Evolutionary conservation across 2,888 invertebrate species (phyloP).

Genomic region (Noctua janthe): DNA sequence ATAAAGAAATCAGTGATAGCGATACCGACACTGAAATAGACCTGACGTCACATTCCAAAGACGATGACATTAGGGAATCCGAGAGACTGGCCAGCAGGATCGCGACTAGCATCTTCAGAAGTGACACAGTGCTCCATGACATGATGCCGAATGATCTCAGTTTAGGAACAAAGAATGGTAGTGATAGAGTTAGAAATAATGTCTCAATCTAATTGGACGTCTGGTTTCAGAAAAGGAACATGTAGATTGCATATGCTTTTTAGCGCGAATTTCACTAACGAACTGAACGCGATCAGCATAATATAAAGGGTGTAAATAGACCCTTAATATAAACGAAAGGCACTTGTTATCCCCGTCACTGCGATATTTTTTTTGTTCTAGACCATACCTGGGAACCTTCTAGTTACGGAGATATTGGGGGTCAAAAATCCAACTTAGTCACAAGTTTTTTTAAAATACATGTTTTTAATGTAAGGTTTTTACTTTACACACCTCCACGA

Average conservation of each 20-base stretch:
- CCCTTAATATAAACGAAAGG: no score
- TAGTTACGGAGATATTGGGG: no score
- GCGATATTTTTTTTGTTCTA: no score
- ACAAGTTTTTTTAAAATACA: no score
- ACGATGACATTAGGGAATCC: slow-evolving; percentile 86
- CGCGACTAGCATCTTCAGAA: slow-evolving; percentile 86
- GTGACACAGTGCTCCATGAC: slow-evolving; percentile 86
- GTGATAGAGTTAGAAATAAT: slow-evolving; percentile 79
- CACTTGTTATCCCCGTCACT: no score
- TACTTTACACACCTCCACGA: no score
- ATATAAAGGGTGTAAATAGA: no score
- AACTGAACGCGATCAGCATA: not conserved
- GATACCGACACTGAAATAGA: slow-evolving; percentile 89
- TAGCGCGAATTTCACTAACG: not conserved
- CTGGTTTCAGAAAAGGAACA: slow-evolving; percentile 19
- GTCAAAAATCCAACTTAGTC: no score
- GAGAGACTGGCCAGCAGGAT: slow-evolving; percentile 85
- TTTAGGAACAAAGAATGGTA: slow-evolving; percentile 80
- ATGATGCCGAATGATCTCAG: slow-evolving; percentile 88
- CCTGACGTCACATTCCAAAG: slow-evolving; percentile 88
- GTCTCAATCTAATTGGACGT: slow-evolving; percentile 75
- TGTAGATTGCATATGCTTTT: not conserved
- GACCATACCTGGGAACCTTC: no score
- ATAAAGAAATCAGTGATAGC: slow-evolving; percentile 81
- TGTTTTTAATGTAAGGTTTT: no score